Conservation (phyloP, 2,797 vertebrate genomes). For the Lagodon rhomboides region DNA sequence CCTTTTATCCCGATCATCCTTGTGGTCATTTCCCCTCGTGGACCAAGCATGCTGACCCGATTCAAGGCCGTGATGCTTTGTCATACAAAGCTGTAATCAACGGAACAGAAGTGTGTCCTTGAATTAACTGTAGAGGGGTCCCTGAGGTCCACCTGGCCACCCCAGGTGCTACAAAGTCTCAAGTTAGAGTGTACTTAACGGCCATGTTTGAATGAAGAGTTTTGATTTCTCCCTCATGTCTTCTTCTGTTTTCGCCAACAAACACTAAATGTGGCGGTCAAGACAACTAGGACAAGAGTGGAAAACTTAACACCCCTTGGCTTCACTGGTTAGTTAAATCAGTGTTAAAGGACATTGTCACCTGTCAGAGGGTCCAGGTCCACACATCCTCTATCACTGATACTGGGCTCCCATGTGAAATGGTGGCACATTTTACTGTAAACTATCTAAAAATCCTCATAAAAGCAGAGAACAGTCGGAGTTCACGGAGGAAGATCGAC, state of each 20-base stretch:
- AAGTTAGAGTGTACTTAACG: neutral
- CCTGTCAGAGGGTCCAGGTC: neutral
- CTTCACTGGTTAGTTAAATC: neutral
- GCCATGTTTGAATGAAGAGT: neutral
- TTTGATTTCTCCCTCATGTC: neutral
- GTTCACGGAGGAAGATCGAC: constrained; percentile 95
- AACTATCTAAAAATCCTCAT: neutral
- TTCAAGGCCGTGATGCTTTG: constrained; percentile 12
- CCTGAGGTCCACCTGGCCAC: neutral
- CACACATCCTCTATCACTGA: neutral
- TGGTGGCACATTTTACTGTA: neutral
- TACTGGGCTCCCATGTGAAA: neutral
- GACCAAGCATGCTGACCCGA: neutral
- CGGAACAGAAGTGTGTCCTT: neutral
- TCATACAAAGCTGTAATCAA: neutral
- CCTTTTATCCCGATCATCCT: constrained; percentile 11
- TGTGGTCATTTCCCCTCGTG: constrained; percentile 33
- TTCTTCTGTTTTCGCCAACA: neutral
- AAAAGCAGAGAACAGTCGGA: constrained; percentile 48
- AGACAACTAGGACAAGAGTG: neutral
- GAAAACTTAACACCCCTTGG: too few relatives aligned
- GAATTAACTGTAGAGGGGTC: neutral
- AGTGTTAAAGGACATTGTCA: neutral
- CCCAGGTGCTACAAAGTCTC: neutral
- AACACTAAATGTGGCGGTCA: neutral